A percentile compares a stretch with the other conserved stretches of the same genome.
Evolutionary conservation across 1,140 invertebrate genomes (phyloP).

Genomic region (Eriosoma lanigerum): DNA sequence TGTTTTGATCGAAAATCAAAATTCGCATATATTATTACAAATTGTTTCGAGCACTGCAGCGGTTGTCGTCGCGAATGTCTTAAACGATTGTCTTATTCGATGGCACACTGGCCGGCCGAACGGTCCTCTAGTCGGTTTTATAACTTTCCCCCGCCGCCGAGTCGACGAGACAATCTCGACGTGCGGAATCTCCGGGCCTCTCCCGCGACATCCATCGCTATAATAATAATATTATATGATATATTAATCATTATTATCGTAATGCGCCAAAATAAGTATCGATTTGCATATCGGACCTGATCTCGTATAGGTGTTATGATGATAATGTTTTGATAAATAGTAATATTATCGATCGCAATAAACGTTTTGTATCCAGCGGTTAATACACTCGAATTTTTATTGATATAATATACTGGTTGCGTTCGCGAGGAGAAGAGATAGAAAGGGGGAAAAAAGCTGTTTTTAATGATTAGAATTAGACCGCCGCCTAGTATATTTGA

Average conservation of each 20-base stretch:
- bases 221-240: background rate
- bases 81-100: conserved; percentile 26
- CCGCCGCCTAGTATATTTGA: no score
- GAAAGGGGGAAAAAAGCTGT: no score
- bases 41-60: background rate
- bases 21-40: no score
- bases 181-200: background rate
- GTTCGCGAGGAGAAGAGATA: no score
- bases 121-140: conserved; percentile 27
- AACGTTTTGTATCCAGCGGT: no score
- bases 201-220: background rate
- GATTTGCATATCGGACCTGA: background rate
- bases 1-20: no score
- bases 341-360: no score
- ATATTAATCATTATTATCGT: background rate
- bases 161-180: background rate
- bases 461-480: no score
- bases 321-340: no score
- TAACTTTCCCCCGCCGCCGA: conserved; percentile 49
- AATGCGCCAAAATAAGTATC: no score
- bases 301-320: background rate
- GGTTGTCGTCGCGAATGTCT: conserved; percentile 20
- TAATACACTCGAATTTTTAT: no score
- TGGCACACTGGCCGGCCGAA: conserved; percentile 24
- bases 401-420: no score